Evolutionary conservation across 2,113 vertebrate species (phyloP).

Genomic region (Orycteropus afer): DNA sequence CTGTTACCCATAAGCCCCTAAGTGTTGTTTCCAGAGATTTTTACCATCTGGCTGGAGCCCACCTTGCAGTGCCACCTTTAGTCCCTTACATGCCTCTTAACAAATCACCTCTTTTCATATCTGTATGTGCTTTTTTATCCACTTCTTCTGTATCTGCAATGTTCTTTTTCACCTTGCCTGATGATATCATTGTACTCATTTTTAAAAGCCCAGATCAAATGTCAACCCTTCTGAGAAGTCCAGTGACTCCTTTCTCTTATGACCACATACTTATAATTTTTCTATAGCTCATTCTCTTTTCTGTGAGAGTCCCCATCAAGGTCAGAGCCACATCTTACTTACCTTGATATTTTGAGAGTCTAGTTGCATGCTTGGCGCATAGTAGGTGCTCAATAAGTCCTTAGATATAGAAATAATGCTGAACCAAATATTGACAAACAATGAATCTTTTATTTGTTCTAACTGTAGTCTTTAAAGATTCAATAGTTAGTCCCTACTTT

Average conservation of each 20-base stretch:
- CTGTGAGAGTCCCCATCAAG: background rate
- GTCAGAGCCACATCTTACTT: background rate
- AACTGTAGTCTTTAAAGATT: constrained; percentile 15
- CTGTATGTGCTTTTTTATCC: background rate
- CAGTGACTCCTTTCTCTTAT: background rate
- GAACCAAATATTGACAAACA: background rate
- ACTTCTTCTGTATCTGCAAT: constrained; percentile 10
- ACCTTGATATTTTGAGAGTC: background rate
- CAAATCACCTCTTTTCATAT: background rate
- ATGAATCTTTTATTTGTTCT: background rate
- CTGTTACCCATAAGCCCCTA: background rate
- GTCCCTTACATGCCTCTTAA: background rate
- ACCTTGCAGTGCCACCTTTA: background rate
- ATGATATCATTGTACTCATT: constrained; percentile 45
- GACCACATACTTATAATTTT: constrained; percentile 17
- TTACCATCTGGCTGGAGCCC: background rate
- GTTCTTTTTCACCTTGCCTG: background rate
- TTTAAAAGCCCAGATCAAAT: constrained; percentile 53
- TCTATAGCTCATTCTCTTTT: background rate
- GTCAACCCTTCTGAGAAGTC: constrained; percentile 12
- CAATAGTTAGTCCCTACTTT: background rate
- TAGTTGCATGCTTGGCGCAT: background rate
- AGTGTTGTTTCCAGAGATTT: background rate
- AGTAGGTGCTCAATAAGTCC: background rate
- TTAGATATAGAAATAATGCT: background rate